A percentile compares a stretch with the other conserved stretches of the same genome.
phyloP scores from a whole-genome alignment of 2,888 invertebrate species.

The Agrochola lychnidis region DNA sequence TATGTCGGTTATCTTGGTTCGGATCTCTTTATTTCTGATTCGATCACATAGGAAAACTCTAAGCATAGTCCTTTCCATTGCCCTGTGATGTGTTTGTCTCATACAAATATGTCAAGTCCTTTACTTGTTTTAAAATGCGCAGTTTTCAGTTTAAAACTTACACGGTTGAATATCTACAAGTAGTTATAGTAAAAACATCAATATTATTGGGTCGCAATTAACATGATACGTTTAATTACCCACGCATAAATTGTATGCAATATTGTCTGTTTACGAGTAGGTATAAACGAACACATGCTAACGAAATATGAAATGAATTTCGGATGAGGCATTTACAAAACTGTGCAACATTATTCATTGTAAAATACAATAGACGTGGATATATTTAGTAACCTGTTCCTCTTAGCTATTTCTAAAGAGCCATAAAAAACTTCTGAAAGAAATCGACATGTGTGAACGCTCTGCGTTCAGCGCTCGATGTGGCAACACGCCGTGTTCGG shows the following conservation, averaged over 20 bases:
- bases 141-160: not conserved
- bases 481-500: too few relatives aligned
- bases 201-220: conserved; percentile 78
- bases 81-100: not conserved
- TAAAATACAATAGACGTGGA: not conserved
- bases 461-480: too few relatives aligned
- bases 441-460: too few relatives aligned
- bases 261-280: conserved; percentile 81
- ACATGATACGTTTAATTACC: conserved; percentile 89
- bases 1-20: too few relatives aligned
- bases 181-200: conserved; percentile 46
- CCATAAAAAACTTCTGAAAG: too few relatives aligned
- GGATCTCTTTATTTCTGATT: too few relatives aligned
- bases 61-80: too few relatives aligned
- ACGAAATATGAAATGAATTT: conserved; percentile 22
- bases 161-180: not conserved
- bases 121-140: not conserved
- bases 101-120: not conserved
- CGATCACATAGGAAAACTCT: too few relatives aligned
- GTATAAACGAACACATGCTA: conserved; percentile 35
- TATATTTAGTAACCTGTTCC: too few relatives aligned
- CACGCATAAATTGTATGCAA: conserved; percentile 84
- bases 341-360: not conserved
- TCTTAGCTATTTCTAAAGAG: too few relatives aligned
- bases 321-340: conserved; percentile 35